These are phyloP conservation scores for Prionailurus viverrinus DNA, from an alignment of 2,113 vertebrate species.

Conservation along the genomic window DNA sequence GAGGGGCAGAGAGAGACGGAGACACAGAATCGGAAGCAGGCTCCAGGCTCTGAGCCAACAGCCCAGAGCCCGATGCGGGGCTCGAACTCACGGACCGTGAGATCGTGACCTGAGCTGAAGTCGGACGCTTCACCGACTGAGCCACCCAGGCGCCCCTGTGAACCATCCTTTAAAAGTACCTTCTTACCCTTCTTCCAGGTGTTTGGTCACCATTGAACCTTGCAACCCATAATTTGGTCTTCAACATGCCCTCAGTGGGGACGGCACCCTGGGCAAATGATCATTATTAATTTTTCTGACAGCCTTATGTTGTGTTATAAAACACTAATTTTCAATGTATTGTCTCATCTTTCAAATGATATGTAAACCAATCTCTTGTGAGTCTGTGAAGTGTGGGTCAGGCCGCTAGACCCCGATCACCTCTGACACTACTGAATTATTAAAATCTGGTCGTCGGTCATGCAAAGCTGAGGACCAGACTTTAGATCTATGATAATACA, in stretches of 20 bases:
- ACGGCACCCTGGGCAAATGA: not conserved
- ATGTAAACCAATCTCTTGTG: slow-evolving; percentile 5
- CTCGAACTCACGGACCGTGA: no score
- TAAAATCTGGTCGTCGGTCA: not conserved
- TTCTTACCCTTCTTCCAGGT: not conserved
- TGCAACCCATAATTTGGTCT: not conserved
- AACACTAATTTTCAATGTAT: not conserved
- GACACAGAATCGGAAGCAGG: no score
- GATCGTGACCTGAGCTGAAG: no score
- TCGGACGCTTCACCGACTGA: no score
- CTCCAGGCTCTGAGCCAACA: no score
- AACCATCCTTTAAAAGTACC: not conserved
- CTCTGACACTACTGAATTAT: not conserved
- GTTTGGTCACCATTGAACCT: not conserved
- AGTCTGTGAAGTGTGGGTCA: not conserved
- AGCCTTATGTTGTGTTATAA: not conserved
- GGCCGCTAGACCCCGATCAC: not conserved
- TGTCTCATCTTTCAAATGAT: slow-evolving; percentile 18
- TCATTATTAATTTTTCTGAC: slow-evolving; percentile 24
- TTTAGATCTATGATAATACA: not conserved
- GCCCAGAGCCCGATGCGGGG: fast-evolving
- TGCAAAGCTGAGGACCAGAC: not conserved
- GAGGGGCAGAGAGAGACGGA: no score
- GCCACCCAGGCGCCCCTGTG: no score
- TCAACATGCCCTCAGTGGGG: not conserved